Percentiles rank a stretch among this genome's conserved stretches.
phyloP scores from a whole-genome alignment of 2,113 vertebrate species.

The Elanoides forficatus region DNA sequence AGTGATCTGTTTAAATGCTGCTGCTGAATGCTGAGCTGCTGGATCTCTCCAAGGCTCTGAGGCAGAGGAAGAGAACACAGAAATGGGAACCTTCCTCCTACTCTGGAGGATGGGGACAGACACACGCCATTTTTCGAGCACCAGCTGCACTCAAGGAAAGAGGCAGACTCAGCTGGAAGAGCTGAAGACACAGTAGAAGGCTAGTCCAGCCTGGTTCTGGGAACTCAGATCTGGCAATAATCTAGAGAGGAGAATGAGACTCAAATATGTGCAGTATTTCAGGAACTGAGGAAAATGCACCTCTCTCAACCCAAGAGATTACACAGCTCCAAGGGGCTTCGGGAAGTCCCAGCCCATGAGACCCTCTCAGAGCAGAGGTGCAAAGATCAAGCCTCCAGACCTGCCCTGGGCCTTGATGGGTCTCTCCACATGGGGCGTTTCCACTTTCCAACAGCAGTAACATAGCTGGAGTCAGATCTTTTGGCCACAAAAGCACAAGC shows the following conservation, averaged over 20 bases:
- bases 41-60: neutral
- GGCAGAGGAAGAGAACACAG: neutral
- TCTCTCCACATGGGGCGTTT: neutral
- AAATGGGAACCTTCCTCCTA: neutral
- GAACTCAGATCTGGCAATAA: neutral
- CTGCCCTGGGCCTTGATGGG: neutral
- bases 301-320: neutral
- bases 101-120: neutral
- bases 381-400: neutral
- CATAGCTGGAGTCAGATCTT: neutral
- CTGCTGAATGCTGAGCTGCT: neutral
- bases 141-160: neutral
- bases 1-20: neutral
- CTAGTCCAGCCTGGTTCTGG: neutral
- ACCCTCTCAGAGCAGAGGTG: neutral
- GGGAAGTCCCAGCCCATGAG: neutral
- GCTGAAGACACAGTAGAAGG: neutral
- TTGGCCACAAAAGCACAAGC: neutral
- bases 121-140: neutral
- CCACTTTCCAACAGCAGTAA: neutral
- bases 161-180: neutral
- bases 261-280: accelerated
- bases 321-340: neutral
- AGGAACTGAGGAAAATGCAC: neutral
- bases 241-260: neutral